Evolutionary conservation across 2,888 invertebrate genomes (phyloP).

Genomic region (Syrphus vitripennis): DNA sequence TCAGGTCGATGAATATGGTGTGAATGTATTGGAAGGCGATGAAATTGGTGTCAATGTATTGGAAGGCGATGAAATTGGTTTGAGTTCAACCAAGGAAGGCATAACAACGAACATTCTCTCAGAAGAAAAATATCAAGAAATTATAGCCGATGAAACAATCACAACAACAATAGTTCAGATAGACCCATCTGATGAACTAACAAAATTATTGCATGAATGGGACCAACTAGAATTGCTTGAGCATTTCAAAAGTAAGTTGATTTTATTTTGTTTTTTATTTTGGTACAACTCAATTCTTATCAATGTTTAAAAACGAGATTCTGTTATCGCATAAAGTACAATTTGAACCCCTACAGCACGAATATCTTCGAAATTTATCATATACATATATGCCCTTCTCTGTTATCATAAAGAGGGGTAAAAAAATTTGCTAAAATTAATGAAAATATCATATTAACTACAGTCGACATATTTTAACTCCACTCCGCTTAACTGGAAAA

Average conservation of each 20-base stretch:
- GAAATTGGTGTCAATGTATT: too few species aligned
- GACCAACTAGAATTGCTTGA: neutral
- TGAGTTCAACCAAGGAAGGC: too few species aligned
- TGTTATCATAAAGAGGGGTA: neutral
- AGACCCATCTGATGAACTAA: neutral
- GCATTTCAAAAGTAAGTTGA: neutral
- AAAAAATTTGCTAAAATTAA: neutral
- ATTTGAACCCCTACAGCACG: neutral
- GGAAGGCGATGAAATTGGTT: too few species aligned
- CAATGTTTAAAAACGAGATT: neutral
- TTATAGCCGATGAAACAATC: neutral
- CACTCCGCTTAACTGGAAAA: conserved; percentile 1
- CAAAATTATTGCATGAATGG: neutral
- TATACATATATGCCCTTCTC: neutral
- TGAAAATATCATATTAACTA: neutral
- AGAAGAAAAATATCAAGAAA: neutral
- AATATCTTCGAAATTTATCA: neutral
- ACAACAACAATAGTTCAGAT: neutral
- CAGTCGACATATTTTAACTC: neutral
- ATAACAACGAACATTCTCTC: neutral
- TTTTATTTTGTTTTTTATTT: neutral
- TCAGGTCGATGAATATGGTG: neutral
- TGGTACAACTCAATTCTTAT: neutral
- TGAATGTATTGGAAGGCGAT: too few species aligned
- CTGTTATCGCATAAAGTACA: neutral